A percentile compares a stretch with the other conserved stretches of the same genome.
Evolutionary conservation across 2,888 invertebrate species (phyloP).

Genomic region (Agrotis puta): DNA sequence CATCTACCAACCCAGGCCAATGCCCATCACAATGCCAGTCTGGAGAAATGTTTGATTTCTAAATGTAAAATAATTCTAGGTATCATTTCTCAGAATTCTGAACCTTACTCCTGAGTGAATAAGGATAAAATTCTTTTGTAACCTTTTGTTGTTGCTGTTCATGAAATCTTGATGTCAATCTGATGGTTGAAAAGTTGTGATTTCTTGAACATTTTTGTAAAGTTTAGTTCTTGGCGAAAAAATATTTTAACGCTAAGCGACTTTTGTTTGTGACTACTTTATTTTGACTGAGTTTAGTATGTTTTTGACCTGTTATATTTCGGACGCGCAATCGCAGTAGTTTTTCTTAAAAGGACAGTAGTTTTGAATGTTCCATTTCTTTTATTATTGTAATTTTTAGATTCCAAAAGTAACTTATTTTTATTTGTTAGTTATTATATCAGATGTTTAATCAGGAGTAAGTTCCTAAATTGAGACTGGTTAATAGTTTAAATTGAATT

Average conservation of each 20-base stretch:
- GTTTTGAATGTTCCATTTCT: neutral
- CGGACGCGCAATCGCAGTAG: constrained; percentile 60
- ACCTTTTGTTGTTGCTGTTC: constrained; percentile 22
- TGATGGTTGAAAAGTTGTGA: constrained; percentile 34
- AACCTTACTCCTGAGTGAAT: constrained; percentile 60
- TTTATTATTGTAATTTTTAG: constrained; percentile 15
- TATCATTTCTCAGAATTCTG: constrained; percentile 55
- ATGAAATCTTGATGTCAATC: constrained; percentile 38
- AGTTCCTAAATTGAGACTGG: constrained; percentile 13
- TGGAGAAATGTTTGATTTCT: constrained; percentile 75
- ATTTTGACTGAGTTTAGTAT: constrained; percentile 56
- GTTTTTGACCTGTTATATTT: constrained; percentile 54
- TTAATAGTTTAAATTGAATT: constrained; percentile 49
- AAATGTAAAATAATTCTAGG: constrained; percentile 19
- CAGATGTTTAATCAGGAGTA: constrained; percentile 3
- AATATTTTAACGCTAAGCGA: constrained; percentile 57
- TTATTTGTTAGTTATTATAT: constrained; percentile 1
- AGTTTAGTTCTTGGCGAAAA: constrained; percentile 38
- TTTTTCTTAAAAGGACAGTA: constrained; percentile 46
- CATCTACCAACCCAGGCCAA: constrained; percentile 70
- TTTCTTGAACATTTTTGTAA: constrained; percentile 22
- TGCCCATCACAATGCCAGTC: constrained; percentile 72
- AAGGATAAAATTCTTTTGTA: constrained; percentile 50
- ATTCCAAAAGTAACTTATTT: constrained; percentile 8
- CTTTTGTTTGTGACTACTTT: constrained; percentile 26